Evolutionary conservation across 2,113 vertebrate genomes (phyloP).

Genomic region (Symphodus melops): DNA sequence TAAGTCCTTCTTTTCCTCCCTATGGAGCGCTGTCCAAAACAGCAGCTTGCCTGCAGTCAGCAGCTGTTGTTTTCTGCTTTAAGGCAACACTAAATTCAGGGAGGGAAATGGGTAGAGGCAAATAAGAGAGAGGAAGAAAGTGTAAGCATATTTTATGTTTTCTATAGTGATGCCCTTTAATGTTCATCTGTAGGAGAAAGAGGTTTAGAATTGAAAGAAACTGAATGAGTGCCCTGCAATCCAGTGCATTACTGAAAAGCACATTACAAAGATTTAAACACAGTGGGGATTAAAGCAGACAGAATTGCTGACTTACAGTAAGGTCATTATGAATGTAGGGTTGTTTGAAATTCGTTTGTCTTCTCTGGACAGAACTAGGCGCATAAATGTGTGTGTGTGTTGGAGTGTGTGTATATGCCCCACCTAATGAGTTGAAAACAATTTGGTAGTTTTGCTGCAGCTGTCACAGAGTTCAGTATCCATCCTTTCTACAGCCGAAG

Average conservation of each 20-base stretch:
- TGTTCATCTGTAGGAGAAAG: constrained; percentile 10
- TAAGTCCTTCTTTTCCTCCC: constrained; percentile 11
- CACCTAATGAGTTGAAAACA: constrained; percentile 19
- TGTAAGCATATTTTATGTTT: constrained; percentile 39
- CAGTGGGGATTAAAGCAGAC: constrained; percentile 20
- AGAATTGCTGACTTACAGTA: constrained; percentile 28
- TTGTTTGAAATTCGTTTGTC: constrained; percentile 18
- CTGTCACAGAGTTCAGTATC: constrained; percentile 32
- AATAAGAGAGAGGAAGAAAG: constrained; percentile 20
- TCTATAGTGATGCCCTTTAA: constrained; percentile 3
- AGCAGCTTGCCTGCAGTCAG: constrained; percentile 58
- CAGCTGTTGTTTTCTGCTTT: constrained; percentile 60
- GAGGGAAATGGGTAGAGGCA: neutral
- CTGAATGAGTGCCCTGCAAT: neutral
- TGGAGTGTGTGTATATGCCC: constrained; percentile 9
- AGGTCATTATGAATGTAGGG: constrained; percentile 20
- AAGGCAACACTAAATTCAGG: constrained; percentile 27
- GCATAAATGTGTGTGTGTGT: constrained; percentile 27
- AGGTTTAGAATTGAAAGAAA: constrained; percentile 3
- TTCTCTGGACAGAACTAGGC: neutral
- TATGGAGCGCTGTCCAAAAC: constrained; percentile 10
- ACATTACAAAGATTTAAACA: constrained; percentile 34
- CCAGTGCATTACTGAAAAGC: constrained; percentile 21
- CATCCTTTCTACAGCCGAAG: constrained; percentile 24
- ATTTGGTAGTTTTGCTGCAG: constrained; percentile 24